phyloP scores from a whole-genome alignment of 2,888 invertebrate genomes.

The Platerodrilus igneus region DNA sequence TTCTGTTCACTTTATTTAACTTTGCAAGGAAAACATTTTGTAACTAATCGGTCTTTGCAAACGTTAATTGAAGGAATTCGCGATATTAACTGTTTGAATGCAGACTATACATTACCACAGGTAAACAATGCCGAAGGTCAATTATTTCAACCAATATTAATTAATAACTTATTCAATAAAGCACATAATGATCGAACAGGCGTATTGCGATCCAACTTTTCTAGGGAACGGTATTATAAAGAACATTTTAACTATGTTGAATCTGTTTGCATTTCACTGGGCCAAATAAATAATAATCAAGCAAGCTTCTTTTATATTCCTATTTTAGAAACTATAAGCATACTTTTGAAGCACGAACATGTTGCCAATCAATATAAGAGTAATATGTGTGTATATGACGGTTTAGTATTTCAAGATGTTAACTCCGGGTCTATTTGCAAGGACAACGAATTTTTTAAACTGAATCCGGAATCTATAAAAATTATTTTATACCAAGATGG shows the following conservation, averaged over 20 bases:
- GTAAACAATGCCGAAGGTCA: too few species aligned
- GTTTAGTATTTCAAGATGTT: constrained; percentile 15
- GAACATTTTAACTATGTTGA: constrained; percentile 14
- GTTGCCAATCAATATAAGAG: too few species aligned
- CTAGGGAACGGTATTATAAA: constrained; percentile 16
- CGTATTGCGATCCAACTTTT: constrained; percentile 4
- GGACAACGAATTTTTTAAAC: constrained; percentile 20
- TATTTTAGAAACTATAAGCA: constrained; percentile 11
- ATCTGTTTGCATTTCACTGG: constrained; percentile 8
- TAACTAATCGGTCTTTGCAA: too few species aligned
- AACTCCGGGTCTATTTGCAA: too few species aligned
- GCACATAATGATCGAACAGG: too few species aligned
- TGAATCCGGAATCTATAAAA: constrained; percentile 12
- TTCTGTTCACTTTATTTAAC: too few species aligned
- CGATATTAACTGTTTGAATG: too few species aligned
- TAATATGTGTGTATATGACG: constrained; percentile 19
- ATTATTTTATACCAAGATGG: constrained; percentile 36
- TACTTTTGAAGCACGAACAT: neutral
- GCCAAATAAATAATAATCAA: constrained; percentile 4
- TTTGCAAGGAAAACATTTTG: too few species aligned
- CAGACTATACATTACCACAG: too few species aligned
- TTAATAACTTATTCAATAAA: too few species aligned
- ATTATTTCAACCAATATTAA: too few species aligned
- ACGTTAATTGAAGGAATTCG: too few species aligned
- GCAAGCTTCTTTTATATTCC: constrained; percentile 13